Conservation (phyloP, 2,113 vertebrate species). For the Murina feae region DNA sequence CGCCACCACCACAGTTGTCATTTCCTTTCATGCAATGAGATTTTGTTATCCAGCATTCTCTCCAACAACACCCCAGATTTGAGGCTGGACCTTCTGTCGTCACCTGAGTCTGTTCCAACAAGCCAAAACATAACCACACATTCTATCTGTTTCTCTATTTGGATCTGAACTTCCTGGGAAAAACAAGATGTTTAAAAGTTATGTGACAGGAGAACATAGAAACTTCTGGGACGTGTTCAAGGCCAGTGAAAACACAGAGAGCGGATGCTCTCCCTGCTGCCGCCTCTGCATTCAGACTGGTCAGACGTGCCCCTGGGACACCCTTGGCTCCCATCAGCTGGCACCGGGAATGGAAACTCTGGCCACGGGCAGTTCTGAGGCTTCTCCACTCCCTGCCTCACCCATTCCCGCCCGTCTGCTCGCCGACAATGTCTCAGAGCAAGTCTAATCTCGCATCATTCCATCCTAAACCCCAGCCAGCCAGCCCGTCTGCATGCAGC, state of each 20-base stretch:
- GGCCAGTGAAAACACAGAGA: neutral
- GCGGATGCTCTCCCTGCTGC: constrained; percentile 13
- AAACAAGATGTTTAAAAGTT: neutral
- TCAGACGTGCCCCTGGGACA: constrained; percentile 11
- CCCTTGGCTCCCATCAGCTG: constrained; percentile 13
- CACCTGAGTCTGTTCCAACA: neutral
- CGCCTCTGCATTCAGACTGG: constrained; percentile 2
- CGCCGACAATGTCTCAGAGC: neutral
- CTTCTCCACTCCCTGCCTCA: constrained; percentile 42
- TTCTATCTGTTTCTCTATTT: neutral
- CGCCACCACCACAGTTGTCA: neutral
- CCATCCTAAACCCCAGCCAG: constrained; percentile 3
- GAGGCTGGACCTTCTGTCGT: neutral
- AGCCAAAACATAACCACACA: neutral
- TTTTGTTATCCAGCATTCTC: neutral
- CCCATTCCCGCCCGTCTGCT: neutral
- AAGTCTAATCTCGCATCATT: neutral
- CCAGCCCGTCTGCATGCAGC: neutral
- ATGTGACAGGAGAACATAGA: neutral
- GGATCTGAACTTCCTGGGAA: neutral
- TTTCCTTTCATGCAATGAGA: neutral
- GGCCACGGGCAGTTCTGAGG: neutral
- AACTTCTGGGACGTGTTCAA: neutral
- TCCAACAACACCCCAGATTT: neutral
- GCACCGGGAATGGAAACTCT: constrained; percentile 49